Conservation (phyloP, 2,888 invertebrate species). For the Dryocosmus kuriphilus region DNA sequence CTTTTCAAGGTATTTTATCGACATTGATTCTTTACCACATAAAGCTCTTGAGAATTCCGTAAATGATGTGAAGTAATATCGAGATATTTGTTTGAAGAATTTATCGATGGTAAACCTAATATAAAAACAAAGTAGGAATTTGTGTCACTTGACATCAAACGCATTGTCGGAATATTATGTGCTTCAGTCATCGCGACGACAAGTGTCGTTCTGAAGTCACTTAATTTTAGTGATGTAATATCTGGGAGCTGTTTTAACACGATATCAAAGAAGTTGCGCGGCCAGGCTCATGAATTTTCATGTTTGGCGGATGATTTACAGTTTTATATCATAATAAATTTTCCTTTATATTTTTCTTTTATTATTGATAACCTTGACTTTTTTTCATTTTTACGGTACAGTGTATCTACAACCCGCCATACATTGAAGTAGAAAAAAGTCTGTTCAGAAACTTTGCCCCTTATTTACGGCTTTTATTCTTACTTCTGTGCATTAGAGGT, state of each 20-base stretch:
- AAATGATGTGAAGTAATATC: background rate
- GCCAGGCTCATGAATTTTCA: slow-evolving; percentile 21
- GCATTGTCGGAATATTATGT: background rate
- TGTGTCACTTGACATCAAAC: slow-evolving; percentile 18
- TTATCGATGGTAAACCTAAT: background rate
- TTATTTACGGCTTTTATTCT: background rate
- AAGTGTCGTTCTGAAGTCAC: background rate
- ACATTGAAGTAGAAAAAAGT: background rate
- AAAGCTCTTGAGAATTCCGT: background rate
- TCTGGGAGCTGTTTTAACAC: slow-evolving; percentile 27
- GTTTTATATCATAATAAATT: slow-evolving; percentile 9
- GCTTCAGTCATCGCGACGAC: slow-evolving; percentile 13
- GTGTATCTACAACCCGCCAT: background rate
- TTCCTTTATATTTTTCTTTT: background rate
- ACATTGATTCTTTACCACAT: background rate
- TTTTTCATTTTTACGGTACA: background rate
- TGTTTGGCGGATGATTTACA: background rate
- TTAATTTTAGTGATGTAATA: slow-evolving; percentile 30
- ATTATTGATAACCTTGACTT: background rate
- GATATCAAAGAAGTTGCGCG: slow-evolving; percentile 4
- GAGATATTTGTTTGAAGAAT: background rate
- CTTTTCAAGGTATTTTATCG: background rate
- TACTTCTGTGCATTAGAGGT: too few relatives aligned
- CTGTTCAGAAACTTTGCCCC: background rate
- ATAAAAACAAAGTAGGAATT: slow-evolving; percentile 2